phyloP scores from a whole-genome alignment of 2,113 vertebrate genomes.

The Cryptomyrus ogoouensis region DNA sequence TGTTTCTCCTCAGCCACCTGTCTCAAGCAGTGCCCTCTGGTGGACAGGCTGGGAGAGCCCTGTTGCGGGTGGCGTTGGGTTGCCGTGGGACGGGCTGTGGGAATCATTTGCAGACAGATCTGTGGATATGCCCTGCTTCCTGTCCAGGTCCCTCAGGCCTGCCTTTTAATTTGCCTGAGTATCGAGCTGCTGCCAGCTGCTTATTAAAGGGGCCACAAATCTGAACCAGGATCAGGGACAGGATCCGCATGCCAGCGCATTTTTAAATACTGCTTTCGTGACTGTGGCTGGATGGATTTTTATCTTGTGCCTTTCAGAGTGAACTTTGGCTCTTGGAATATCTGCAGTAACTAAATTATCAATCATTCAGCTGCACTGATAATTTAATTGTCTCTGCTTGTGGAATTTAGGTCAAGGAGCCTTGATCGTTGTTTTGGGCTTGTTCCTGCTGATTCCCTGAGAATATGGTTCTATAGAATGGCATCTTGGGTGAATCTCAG shows the following conservation, averaged over 20 bases:
- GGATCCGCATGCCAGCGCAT: neutral
- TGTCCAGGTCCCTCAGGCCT: neutral
- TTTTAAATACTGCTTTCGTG: neutral
- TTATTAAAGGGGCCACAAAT: neutral
- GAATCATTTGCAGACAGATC: neutral
- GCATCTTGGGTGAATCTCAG: neutral
- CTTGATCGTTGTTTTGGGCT: neutral
- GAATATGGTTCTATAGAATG: neutral
- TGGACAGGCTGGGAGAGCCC: neutral
- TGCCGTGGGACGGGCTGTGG: neutral
- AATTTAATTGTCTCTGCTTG: neutral
- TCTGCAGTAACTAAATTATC: neutral
- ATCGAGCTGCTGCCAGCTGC: neutral
- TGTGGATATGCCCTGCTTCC: conserved; percentile 10
- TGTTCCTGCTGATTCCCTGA: neutral
- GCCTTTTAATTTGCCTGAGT: neutral
- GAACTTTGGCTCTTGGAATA: neutral
- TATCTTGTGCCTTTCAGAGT: neutral
- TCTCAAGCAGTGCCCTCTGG: neutral
- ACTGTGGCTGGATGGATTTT: neutral
- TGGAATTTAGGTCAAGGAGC: neutral
- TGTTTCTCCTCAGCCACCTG: neutral
- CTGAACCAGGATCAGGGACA: neutral
- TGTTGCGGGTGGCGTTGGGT: neutral
- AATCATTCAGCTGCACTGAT: neutral